These are phyloP conservation scores for Drosophila pectinifera DNA, from an alignment of 1,140 invertebrate genomes.

Conservation along the genomic window DNA sequence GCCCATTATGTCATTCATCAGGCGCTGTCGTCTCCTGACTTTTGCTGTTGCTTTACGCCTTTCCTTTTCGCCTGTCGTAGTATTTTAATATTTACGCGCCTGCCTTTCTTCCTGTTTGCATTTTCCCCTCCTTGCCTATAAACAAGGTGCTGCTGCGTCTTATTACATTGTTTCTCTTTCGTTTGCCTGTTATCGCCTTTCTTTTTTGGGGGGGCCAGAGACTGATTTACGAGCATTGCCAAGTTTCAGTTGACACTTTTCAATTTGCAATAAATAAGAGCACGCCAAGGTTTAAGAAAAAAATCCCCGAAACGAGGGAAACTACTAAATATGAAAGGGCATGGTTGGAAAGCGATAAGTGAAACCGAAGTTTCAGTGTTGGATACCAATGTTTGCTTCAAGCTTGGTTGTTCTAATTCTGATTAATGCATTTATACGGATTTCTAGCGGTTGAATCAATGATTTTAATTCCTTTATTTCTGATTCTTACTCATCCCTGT, in stretches of 20 bases:
- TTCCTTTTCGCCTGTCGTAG: conserved; percentile 55
- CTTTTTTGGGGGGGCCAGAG: conserved; percentile 19
- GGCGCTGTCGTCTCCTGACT: conserved; percentile 23
- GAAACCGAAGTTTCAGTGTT: background rate
- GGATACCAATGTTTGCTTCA: no score
- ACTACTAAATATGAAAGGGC: background rate
- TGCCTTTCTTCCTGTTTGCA: conserved; percentile 68
- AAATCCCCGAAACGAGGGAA: conserved; percentile 8
- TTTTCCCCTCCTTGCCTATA: conserved; percentile 46
- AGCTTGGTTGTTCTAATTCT: no score
- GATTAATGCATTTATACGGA: no score
- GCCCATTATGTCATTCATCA: conserved; percentile 81
- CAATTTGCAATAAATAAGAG: conserved; percentile 74
- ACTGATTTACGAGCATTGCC: conserved; percentile 55
- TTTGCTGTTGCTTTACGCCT: conserved; percentile 40
- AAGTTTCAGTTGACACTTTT: conserved; percentile 63
- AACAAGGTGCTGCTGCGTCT: conserved; percentile 24
- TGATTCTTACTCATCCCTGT: no score
- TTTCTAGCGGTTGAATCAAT: no score
- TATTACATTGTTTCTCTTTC: conserved; percentile 25
- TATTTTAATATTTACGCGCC: conserved; percentile 68
- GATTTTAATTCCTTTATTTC: no score
- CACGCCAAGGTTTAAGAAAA: background rate
- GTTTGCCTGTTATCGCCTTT: conserved; percentile 28
- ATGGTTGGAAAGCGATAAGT: background rate